Evolutionary conservation across 2,888 invertebrate genomes (phyloP), one percentile per base, ranked within the genome.

Genomic region (Cynaeus angustus): DNA sequence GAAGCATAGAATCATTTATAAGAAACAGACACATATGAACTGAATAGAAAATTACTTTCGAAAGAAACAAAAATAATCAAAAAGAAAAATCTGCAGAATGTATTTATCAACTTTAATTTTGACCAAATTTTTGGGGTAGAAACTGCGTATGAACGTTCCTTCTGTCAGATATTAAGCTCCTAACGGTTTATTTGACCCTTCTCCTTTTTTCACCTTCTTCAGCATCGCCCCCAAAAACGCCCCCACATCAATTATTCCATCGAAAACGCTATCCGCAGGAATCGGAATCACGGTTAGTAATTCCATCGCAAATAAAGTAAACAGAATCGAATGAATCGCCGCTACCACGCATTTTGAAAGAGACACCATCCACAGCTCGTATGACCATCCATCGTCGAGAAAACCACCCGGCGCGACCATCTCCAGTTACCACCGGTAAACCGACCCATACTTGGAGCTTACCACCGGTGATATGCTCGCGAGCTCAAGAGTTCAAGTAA

Each of bases 391-490:
- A 69, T 65, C 37, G 70, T 33, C 48, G 66, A 64, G 58, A 82
- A 83, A 77, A 75, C 78, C 81, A 83, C 77, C 79, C 77, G 74
- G 77, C 79, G 80, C 74, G 78, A 79, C 79, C 73, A 75, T 75
- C 78, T 83, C 78, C 71, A 72, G 77, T 82, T 82, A 81, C 12
- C 13, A 28, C 26, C 10, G 67, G 80, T 81, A 82, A 81, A 78
- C 79, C 77, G 79, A 82, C 78, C 81, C 77, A 75, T 70, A 67
- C 75, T 71, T 64, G 73, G 69, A 66, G 68, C 77, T n/a, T 72
- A 66, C 71, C 78, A 79, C 82, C 82, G 82, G 82, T 81, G 82
- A 82, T 81, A 82, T 80, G 82, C 80, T 81, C 79, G 4, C 1
- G 21, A 21, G 21, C 21, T 21, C 21, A 21, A 21, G 21, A 21